Base-by-base conservation (phyloP, 2,888 invertebrate species). In the Heliconius ethilla region DNA sequence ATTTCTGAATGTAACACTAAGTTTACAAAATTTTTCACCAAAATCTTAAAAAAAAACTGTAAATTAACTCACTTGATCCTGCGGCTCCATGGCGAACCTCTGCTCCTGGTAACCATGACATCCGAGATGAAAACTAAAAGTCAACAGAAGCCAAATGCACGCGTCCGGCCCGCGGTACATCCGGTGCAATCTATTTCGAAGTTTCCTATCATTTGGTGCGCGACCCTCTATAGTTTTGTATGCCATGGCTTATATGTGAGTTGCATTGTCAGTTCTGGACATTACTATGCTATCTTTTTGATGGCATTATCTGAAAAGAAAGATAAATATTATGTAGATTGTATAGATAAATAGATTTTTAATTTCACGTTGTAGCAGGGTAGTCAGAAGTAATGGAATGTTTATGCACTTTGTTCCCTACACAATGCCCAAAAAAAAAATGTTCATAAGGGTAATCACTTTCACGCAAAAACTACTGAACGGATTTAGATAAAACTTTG, bases 41-140 rank as follows among this genome's bases (percentile, higher is more conserved):
- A n/a, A n/a, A n/a, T n/a, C n/a, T n/a, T n/a, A n/a, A n/a, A n/a
- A n/a, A n/a, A n/a, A n/a, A n/a, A n/a, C n/a, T n/a, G n/a, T n/a
- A n/a, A n/a, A n/a, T n/a, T n/a, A n/a, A n/a, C 88, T 85, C 66
- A 93, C 93, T 91, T 93, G 93, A 85, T 93, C 93, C 80, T 93
- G 93, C 0, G 80, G 80, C 75, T 80, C 80, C 80, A 80, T 80
- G 3, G 80, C 80, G 65, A 80, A 80, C 27, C 77, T 96, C 93
- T 99, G 99, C 86, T 96, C 96, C 83, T 91, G 91, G 89, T 90
- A 88, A 87, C 94, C 87, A 92, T 91, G 83, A 87, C 91, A 89
- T 88, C 90, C 86, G 82, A 77, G 79, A 87, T 87, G 84, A 82
- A 90, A 45, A 69, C 67, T 40, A 67, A 69, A 83, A 85, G 92